Evolutionary conservation across 2,797 vertebrate genomes (phyloP), one percentile per base, ranked within the genome.

Genomic region (Rhinichthys osculus): DNA sequence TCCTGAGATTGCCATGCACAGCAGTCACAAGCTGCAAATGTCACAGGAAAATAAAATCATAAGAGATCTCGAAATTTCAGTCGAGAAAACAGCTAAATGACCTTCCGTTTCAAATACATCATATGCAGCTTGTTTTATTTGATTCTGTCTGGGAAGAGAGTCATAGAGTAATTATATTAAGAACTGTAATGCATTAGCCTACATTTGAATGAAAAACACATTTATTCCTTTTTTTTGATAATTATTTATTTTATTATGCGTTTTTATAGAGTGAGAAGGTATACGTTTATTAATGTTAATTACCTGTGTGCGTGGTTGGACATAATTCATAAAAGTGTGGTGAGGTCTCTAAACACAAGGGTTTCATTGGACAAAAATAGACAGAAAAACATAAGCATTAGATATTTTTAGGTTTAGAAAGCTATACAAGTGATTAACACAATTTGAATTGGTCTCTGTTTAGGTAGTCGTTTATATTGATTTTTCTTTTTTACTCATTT

Each of bases 321-420:
- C 86, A 88, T 85, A 89, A 81, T 90, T 91, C 87, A 87, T 90
- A 89, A n/a, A 42, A 72, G 23, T 73, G 87, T 87, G 82, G 87
- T 66, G 83, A 90, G 90, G 88, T 91, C 90, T 82, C 10, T 86
- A 87, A 88, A 94, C 93, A 94, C 87, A 93, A 91, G 84, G 88
- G 89, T 88, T 88, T 91, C 87, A 90, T 73, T 93, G 89, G 86
- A 89, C 93, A 85, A 93, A 92, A 92, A 92, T 92, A 94, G 92
- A 94, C 92, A 92, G 92, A 93, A 91, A 92, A 93, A 94, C 93
- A 93, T 93, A 93, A 85, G 86, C 89, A 87, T 88, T 84, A 84
- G 89, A 91, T 93, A 90, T 92, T 91, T 91, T 94, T 94, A 93
- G 3, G 88, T 91, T 94, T 89, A 89, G 84, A 93, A 93, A 92